Base-by-base conservation (phyloP, 2,888 invertebrate genomes). In the Lydus trimaculatus region DNA sequence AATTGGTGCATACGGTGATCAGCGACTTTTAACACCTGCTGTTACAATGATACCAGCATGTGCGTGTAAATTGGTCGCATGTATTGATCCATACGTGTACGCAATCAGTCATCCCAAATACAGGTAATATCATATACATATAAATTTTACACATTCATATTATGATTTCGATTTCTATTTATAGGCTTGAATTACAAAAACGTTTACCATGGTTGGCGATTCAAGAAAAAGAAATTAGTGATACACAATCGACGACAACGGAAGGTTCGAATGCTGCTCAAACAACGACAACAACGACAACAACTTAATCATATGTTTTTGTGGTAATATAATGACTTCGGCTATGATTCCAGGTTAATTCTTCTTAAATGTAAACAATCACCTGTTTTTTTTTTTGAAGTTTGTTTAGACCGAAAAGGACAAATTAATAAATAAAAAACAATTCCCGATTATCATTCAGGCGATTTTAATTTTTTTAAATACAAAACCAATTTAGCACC, bases 91-190 rank as follows among this genome's bases (percentile, higher is more conserved):
- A 0, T 95, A 95, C 87, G 91, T 95, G 1, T 96, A 95, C 79
- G 95, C 95, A 5, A 94, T 95, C 76, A 96, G 94, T 81, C 97
- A 97, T 88, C 96, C 96, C 6, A 92, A 90, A 86, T 94, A 93
- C 87, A 90, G 95, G 92, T 92, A 83, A 72, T 28, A 28, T 56
- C 33, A n/a, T n/a, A n/a, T n/a, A n/a, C n/a, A n/a, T n/a, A n/a
- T n/a, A 31, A 60, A 31, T 52, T 8, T 9, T 25, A 7, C n/a
- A 7, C 3, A 39, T 17, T 7, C 9, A 17, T 63, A 31, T 28
- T 65, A 48, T 36, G 3, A 39, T 66, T 23, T 17, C 8, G 39
- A 17, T n/a, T 61, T 20, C 31, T n/a, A 60, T 48, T 2, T 48
- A 66, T 64, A 92, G 93, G 77, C 87, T 92, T 84, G 95, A 95